Base-by-base conservation (phyloP, 2,888 invertebrate genomes). In the Megastigmus dorsalis region DNA sequence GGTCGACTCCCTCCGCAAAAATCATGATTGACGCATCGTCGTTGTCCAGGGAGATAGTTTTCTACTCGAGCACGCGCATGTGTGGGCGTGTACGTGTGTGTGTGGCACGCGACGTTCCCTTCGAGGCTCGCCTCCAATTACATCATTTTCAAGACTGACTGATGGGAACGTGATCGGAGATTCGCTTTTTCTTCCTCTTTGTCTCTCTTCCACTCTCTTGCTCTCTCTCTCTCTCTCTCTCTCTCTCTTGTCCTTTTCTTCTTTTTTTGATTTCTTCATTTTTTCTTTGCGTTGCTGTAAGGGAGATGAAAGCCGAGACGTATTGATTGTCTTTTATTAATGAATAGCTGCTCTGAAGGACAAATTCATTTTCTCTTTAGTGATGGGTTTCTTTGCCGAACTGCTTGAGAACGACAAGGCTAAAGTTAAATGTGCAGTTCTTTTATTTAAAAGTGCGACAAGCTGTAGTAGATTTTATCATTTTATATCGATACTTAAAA, bases 11-110 rank as follows among this genome's bases (percentile, higher is more conserved):
- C 38, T 2, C 10, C n/a, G 50, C 36, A 23, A 50, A 54, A 66
- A 48, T 55, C 57, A 63, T 72, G 72, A 72, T 73, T 73, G 66
- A 67, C 73, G 45, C 30, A 36, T 45, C 38, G 15, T 18, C 13
- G 43, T 33, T 28, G 5, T 38, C 48, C 23, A 26, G n/a, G 48
- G 62, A 33, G n/a, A n/a, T n/a, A n/a, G 45, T 36, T 43, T 28
- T 60, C 28, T 41, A 23, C 33, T 20, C 3, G 5, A 28, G 41
- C 23, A 23, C 48, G 54, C 28, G 36, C 3, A 10, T n/a, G n/a
- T n/a, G n/a, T n/a, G n/a, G n/a, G n/a, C n/a, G n/a, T n/a, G n/a
- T n/a, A n/a, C n/a, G n/a, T n/a, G n/a, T n/a, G n/a, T n/a, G n/a
- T n/a, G n/a, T n/a, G 15, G 1, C 2, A 23, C 41, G 26, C n/a